These are phyloP conservation scores for Cherax quadricarinatus DNA, from an alignment of 1,140 invertebrate genomes.

Conservation along the genomic window DNA sequence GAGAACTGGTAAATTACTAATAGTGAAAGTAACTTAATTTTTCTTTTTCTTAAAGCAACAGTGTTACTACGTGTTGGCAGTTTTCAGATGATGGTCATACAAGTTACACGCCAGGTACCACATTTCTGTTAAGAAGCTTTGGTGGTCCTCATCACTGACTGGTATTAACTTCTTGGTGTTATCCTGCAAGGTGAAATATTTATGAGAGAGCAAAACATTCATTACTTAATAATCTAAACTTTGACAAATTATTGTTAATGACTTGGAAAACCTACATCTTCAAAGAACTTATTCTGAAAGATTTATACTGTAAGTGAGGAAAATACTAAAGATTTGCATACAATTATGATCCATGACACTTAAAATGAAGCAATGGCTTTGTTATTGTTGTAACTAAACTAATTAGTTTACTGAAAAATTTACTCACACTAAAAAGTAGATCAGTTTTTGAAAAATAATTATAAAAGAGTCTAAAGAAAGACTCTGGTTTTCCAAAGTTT, in stretches of 20 bases:
- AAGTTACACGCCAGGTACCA: background rate
- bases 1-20: no score
- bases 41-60: no score
- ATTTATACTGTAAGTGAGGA: no score
- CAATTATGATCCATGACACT: no score
- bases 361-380: no score
- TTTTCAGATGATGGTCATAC: background rate
- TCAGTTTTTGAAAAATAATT: slow-evolving; percentile 39
- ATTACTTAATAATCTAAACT: background rate
- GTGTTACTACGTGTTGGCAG: no score
- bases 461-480: slow-evolving; percentile 55
- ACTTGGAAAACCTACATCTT: no score
- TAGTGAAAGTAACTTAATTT: no score
- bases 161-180: background rate
- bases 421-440: slow-evolving; percentile 52
- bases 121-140: background rate
- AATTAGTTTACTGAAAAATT: background rate
- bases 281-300: background rate
- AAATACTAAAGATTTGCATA: no score
- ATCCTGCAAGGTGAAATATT: background rate
- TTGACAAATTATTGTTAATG: background rate
- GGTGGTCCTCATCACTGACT: background rate
- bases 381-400: no score
- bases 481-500: slow-evolving; percentile 39
- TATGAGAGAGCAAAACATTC: background rate